A percentile compares a stretch with the other conserved stretches of the same genome.
Conservation (phyloP, 1,140 invertebrate genomes). For the Cyphomyrmex costatus region DNA sequence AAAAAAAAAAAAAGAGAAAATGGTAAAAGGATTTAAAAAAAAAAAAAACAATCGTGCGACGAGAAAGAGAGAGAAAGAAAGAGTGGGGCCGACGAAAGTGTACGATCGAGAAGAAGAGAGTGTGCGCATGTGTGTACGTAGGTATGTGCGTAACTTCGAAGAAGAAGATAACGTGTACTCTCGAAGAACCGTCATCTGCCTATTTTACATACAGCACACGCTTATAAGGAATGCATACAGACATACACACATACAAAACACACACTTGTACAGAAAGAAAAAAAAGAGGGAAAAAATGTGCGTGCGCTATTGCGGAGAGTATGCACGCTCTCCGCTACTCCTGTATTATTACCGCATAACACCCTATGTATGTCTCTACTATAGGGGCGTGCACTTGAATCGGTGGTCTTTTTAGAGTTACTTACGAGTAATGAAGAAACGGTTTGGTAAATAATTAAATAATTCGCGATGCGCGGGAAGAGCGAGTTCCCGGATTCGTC, state of each 20-base stretch:
- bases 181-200: slow-evolving; percentile 74
- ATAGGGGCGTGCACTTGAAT: slow-evolving; percentile 77
- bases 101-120: slow-evolving; percentile 55
- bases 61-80: slow-evolving; percentile 30
- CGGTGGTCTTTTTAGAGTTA: slow-evolving; percentile 80
- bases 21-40: slow-evolving; percentile 36
- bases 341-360: slow-evolving; percentile 64
- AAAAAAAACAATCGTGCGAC: slow-evolving; percentile 38
- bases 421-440: slow-evolving; percentile 77
- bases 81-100: slow-evolving; percentile 44
- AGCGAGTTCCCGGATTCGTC: slow-evolving; percentile 78
- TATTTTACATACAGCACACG: slow-evolving; percentile 67
- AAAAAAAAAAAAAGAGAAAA: slow-evolving; percentile 56
- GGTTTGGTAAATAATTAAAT: slow-evolving; percentile 80
- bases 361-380: slow-evolving; percentile 74
- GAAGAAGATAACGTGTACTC: slow-evolving; percentile 41
- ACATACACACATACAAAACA: slow-evolving; percentile 47
- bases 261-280: slow-evolving; percentile 48
- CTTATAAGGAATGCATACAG: background rate
- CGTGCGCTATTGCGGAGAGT: slow-evolving; percentile 72
- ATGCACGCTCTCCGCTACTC: slow-evolving; percentile 74
- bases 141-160: slow-evolving; percentile 71
- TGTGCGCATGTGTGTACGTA: slow-evolving; percentile 67
- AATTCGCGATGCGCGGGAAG: slow-evolving; percentile 73
- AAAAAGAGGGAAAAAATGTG: slow-evolving; percentile 74